These are phyloP conservation scores for Drosophila trapezifrons DNA, from an alignment of 1,140 invertebrate genomes.

Conservation along the genomic window DNA sequence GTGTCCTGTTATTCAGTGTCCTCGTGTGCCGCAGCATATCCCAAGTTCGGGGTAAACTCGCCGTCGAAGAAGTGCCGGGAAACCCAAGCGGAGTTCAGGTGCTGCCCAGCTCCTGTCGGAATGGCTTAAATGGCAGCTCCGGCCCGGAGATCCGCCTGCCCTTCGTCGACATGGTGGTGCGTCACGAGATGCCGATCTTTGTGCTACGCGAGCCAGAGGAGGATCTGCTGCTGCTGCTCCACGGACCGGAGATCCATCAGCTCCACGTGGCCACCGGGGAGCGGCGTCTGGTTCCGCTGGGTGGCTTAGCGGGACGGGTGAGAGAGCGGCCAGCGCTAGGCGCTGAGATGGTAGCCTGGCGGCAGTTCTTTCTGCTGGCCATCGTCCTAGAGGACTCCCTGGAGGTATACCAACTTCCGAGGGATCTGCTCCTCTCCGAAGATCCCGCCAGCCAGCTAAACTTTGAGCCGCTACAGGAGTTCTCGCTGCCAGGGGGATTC, in stretches of 20 bases:
- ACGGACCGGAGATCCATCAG: conserved; percentile 66
- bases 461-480: conserved; percentile 70
- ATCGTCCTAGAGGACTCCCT: conserved; percentile 60
- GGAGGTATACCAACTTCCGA: conserved; percentile 70
- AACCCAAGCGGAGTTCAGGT: conserved; percentile 4
- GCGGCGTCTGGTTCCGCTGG: conserved; percentile 64
- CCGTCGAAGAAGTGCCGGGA: neutral
- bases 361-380: conserved; percentile 58
- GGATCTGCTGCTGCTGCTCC: conserved; percentile 60
- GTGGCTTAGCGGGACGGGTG: conserved; percentile 48
- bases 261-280: conserved; percentile 53
- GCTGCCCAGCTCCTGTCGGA: conserved; percentile 53
- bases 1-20: conserved; percentile 13
- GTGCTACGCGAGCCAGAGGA: conserved; percentile 54
- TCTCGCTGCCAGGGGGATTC: conserved; percentile 54
- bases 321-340: conserved; percentile 19
- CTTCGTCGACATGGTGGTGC: conserved; percentile 73
- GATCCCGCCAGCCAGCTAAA: conserved; percentile 23
- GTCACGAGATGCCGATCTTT: conserved; percentile 48
- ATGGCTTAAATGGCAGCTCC: conserved; percentile 36
- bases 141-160: conserved; percentile 67
- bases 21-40: neutral
- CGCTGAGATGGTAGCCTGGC: conserved; percentile 64
- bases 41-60: neutral
- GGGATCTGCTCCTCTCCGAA: conserved; percentile 30